phyloP scores from a whole-genome alignment of 2,797 vertebrate species.

The Hylomyscus alleni region DNA sequence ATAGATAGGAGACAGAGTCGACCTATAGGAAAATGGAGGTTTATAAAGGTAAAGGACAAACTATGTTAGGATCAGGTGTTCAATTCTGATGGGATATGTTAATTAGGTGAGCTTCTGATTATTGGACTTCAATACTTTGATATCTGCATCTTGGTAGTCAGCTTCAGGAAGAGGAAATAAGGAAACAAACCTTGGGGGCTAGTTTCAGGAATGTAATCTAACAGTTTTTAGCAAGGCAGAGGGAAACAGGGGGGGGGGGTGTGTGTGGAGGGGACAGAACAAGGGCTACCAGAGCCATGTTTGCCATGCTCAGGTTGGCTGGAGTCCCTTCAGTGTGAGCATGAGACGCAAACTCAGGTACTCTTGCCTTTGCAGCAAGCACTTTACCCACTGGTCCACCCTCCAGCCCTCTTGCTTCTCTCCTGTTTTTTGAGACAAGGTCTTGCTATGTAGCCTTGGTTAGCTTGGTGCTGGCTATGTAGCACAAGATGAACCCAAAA shows the following conservation, averaged over 20 bases:
- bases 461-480: not conserved
- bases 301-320: not conserved
- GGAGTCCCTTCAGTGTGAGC: not conserved
- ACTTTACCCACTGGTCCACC: not conserved
- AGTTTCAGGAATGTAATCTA: not conserved
- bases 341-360: not conserved
- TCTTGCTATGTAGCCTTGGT: not conserved
- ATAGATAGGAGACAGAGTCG: not conserved
- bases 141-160: no score
- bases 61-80: not conserved
- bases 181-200: no score
- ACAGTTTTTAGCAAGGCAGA: not conserved
- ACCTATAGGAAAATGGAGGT: not conserved
- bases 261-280: not conserved
- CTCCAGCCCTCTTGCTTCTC: not conserved
- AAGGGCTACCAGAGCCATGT: not conserved
- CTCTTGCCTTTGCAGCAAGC: not conserved
- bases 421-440: not conserved
- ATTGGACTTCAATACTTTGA: no score
- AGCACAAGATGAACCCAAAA: not conserved
- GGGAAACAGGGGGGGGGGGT: not conserved
- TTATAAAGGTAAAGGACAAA: not conserved
- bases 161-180: no score
- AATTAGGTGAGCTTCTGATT: not conserved
- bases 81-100: not conserved